Conservation (phyloP, 1,140 invertebrate species). For the Neodiprion pinetum region DNA sequence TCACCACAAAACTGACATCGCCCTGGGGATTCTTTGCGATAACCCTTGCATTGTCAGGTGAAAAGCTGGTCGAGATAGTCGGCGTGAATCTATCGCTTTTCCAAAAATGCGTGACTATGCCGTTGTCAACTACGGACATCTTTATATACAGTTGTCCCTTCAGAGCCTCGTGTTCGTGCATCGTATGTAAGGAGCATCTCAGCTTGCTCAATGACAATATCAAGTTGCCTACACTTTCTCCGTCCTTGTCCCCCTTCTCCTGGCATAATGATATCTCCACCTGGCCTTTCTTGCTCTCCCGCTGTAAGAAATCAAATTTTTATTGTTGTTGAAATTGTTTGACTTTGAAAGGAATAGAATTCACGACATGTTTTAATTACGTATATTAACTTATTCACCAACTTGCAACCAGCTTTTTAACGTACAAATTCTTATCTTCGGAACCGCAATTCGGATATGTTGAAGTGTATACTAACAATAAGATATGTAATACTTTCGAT, state of each 20-base stretch:
- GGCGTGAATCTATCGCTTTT: slow-evolving; percentile 76
- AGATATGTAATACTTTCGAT: slow-evolving; percentile 26
- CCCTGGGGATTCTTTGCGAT: slow-evolving; percentile 57
- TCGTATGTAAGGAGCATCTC: slow-evolving; percentile 70
- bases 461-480: slow-evolving; percentile 9
- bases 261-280: slow-evolving; percentile 70
- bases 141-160: slow-evolving; percentile 78
- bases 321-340: too few relatives aligned
- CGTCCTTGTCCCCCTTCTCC: slow-evolving; percentile 68
- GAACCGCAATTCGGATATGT: not conserved
- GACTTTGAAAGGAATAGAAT: not conserved
- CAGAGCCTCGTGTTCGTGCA: slow-evolving; percentile 72
- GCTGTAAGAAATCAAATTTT: slow-evolving; percentile 55
- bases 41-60: slow-evolving; percentile 50
- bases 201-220: slow-evolving; percentile 51
- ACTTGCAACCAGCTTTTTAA: too few relatives aligned
- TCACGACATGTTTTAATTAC: not conserved
- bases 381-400: not conserved
- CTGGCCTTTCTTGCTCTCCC: slow-evolving; percentile 72
- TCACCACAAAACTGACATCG: slow-evolving; percentile 57
- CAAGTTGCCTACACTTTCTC: slow-evolving; percentile 67
- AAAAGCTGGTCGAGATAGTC: slow-evolving; percentile 66
- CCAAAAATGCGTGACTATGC: slow-evolving; percentile 75
- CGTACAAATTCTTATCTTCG: too few relatives aligned
- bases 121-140: slow-evolving; percentile 74